A percentile compares a stretch with the other conserved stretches of the same genome.
phyloP scores from a whole-genome alignment of 2,113 vertebrate species.

The Tetrax tetrax region DNA sequence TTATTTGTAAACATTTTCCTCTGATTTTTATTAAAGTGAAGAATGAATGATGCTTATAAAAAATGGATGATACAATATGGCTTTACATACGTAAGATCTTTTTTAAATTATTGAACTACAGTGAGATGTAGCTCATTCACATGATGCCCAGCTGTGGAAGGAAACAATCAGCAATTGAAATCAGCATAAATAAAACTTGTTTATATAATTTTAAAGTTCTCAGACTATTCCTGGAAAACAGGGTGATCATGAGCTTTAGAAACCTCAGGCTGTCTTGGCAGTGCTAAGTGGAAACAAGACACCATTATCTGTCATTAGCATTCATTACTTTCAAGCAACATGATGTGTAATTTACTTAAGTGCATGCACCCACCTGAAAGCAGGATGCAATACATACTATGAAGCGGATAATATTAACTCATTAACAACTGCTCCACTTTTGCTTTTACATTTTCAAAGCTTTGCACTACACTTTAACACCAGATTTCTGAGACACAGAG shows the following conservation, averaged over 20 bases:
- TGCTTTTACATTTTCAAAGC: neutral
- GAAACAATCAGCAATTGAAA: constrained; percentile 34
- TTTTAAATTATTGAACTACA: neutral
- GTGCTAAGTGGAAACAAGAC: constrained; percentile 60
- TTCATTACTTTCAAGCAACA: constrained; percentile 55
- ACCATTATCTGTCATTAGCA: constrained; percentile 55
- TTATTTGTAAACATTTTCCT: neutral
- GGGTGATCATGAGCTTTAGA: neutral
- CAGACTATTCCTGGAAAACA: constrained; percentile 53
- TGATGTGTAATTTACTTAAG: constrained; percentile 52
- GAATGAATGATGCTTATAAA: neutral
- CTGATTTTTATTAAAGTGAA: neutral
- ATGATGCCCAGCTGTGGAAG: neutral
- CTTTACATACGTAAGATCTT: neutral
- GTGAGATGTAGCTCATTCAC: neutral
- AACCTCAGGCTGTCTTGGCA: constrained; percentile 12
- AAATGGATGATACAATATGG: neutral
- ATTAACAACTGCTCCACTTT: neutral
- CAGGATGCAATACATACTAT: neutral
- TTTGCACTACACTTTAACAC: neutral
- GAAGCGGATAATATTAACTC: neutral
- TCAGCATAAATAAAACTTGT: constrained; percentile 42
- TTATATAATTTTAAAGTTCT: constrained; percentile 42
- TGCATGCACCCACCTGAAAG: constrained; percentile 34
- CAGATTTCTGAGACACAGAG: neutral